Evolutionary conservation across 2,888 invertebrate species (phyloP), one percentile per base, ranked within the genome.

Genomic region (Mylabris sibirica): DNA sequence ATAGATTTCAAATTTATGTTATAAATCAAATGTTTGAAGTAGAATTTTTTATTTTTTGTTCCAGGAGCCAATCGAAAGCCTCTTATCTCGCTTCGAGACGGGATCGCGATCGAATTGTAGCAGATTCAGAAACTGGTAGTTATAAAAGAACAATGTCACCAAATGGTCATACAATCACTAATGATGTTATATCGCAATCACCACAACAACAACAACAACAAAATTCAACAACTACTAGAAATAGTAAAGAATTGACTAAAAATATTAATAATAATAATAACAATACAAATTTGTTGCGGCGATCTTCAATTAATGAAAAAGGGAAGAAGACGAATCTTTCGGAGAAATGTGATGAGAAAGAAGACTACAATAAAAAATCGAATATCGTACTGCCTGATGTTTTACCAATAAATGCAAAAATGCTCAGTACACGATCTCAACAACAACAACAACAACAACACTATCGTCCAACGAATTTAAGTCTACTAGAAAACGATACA

Each of bases 21-120:
- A 63, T 75, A 4, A 17, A 44, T 44, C 38, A 38, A 14, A 34
- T 34, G 8, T 34, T 34, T 1, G 8, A 34, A 34, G 1, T 34
- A 5, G 5, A 3, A 34, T 8, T 34, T 34, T 38, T 12, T 2
- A 38, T 69, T 79, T 79, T 74, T 87, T 30, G 8, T 30, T 88
- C 20, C 87, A 93, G 93, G 87, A 92, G 91, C 81, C 91, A 92
- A 81, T 93, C 93, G 64, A 93, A 93, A 85, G 92, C 92, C 74
- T 92, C 92, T 67, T 92, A 92, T 83, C 84, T 92, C 84, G 90
- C 92, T n/a, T 89, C 89, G 72, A 87, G 91, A 53, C 88, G 91
- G 66, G 92, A 92, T 79, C 87, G 90, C 72, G 92, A 92, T 74
- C 87, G 89, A 77, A 87, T 88, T 41, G 86, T 88, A 60, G 89